Base-by-base conservation (phyloP, 2,888 invertebrate species). In the Yponomeuta malinellus region DNA sequence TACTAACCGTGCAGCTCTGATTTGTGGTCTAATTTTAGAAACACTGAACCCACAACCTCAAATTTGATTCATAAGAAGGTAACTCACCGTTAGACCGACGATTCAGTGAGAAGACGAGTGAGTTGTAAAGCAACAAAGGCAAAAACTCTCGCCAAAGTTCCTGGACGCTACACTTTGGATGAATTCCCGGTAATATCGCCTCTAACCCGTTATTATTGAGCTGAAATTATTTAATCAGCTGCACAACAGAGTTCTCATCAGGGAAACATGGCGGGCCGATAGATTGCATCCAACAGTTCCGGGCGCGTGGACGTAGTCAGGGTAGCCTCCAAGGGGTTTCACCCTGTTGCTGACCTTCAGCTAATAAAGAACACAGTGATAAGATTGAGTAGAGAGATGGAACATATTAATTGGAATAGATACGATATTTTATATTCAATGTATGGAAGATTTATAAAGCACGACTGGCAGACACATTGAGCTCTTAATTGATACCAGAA, bases 181-280 rank as follows among this genome's bases (percentile, higher is more conserved):
- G 68, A 23, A 69, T 69, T 69, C 33, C 63, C 63, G 15, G 74
- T 77, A 75, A 68, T 71, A 43, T 48, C n/a, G n/a, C 67, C 48
- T 63, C 65, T 10, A 67, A 67, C 68, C 69, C 67, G 52, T 71
- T 68, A 70, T 71, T 70, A 69, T 37, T 78, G 77, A 79, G 77
- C 76, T 82, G 80, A 85, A 83, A 86, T 86, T 85, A 85, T 86
- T 85, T 81, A 83, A 83, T 82, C 79, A 75, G 74, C 77, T 75
- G 78, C 78, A 80, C 76, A 73, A 77, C 77, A 74, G 74, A 76
- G 79, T 78, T 79, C 78, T 77, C 79, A 82, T 84, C 83, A 81
- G 75, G 77, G 73, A 74, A 78, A 84, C 84, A 84, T 82, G 81
- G 80, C 79, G 63, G 74, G 78, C 79, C 81, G 82, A 87, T 85